Conservation (phyloP, 2,888 invertebrate genomes). For the Thera britannica region DNA sequence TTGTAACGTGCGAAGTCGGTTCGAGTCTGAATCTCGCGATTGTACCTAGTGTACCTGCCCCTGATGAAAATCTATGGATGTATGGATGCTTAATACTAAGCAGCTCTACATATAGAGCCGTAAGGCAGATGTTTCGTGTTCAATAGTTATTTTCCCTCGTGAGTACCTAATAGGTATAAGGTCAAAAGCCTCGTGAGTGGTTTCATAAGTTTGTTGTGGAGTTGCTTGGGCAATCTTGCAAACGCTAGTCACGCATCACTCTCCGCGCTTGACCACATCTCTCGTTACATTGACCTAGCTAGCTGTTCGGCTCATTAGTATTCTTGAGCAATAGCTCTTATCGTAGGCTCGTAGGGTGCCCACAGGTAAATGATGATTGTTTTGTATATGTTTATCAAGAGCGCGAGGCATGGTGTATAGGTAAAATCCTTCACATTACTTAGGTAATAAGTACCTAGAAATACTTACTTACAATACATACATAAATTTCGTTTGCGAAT, state of each 20-base stretch:
- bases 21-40: neutral
- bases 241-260: slow-evolving; percentile 12
- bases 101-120: too few species aligned
- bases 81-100: too few species aligned
- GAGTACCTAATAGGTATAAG: neutral
- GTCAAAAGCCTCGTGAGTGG: slow-evolving; percentile 14
- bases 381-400: slow-evolving; percentile 2
- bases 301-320: slow-evolving; percentile 24
- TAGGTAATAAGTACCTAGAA: neutral
- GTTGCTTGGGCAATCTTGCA: slow-evolving; percentile 17
- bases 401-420: neutral
- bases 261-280: slow-evolving; percentile 18
- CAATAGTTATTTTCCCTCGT: neutral
- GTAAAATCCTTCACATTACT: neutral
- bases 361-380: slow-evolving; percentile 6
- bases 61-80: too few species aligned
- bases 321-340: slow-evolving; percentile 23
- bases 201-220: slow-evolving; percentile 15
- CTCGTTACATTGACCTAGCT: slow-evolving; percentile 30
- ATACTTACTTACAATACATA: too few species aligned
- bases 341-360: neutral
- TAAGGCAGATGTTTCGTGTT: too few species aligned
- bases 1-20: neutral
- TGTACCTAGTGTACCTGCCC: too few species aligned
- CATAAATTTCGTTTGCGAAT: too few species aligned